Percentiles rank a stretch among this genome's conserved stretches.
These are phyloP conservation scores for Puntigrus tetrazona DNA, from an alignment of 2,113 vertebrate genomes.

Conservation along the genomic window DNA sequence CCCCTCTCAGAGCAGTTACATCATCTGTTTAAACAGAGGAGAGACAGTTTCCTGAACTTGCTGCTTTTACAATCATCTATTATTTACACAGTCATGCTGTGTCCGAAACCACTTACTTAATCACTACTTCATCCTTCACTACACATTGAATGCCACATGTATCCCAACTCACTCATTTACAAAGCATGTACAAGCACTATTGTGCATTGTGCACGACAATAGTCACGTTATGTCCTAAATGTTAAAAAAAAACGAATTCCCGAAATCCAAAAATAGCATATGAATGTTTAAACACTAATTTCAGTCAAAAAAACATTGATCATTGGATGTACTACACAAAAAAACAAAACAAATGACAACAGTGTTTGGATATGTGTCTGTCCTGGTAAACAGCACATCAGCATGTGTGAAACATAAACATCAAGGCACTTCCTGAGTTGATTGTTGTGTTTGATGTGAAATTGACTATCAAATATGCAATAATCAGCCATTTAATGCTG, in stretches of 20 bases:
- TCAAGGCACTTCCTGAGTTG: neutral
- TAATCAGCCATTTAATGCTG: neutral
- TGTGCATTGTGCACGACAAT: neutral
- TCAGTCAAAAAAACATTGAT: neutral
- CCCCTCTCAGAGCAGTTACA: neutral
- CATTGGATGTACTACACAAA: neutral
- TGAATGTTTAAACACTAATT: neutral
- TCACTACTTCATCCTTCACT: neutral
- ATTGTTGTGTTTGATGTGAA: conserved; percentile 9
- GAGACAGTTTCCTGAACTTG: neutral
- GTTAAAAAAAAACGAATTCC: neutral
- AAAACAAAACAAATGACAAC: neutral
- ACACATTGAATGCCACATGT: neutral
- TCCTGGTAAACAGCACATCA: neutral
- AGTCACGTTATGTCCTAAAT: neutral
- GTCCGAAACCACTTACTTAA: neutral
- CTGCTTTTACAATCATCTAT: neutral
- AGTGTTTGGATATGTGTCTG: neutral
- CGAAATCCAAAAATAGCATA: neutral
- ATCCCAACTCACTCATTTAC: neutral
- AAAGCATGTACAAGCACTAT: neutral
- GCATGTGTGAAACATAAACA: neutral
- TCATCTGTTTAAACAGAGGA: neutral
- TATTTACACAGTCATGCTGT: neutral
- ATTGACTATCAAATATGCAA: conserved; percentile 2